phyloP scores from a whole-genome alignment of 2,113 vertebrate species.

The Zosterops hypoxanthus region DNA sequence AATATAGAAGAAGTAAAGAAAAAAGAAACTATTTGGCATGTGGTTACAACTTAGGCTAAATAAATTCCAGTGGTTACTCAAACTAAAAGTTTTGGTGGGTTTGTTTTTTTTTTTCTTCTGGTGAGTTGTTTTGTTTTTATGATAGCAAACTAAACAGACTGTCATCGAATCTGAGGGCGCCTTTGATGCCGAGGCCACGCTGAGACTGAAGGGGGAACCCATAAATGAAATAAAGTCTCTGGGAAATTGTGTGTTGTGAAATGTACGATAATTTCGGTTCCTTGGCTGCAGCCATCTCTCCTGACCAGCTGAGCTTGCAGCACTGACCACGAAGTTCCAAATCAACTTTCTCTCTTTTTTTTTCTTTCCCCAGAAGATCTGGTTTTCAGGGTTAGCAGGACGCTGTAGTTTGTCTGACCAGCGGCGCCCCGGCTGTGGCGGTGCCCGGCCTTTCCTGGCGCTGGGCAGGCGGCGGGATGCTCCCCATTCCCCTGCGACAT shows the following conservation, averaged over 20 bases:
- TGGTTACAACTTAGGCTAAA: slow-evolving; percentile 13
- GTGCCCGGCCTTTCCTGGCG: background rate
- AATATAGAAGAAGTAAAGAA: slow-evolving; percentile 45
- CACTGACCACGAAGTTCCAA: background rate
- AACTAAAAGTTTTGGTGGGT: background rate
- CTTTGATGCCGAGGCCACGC: background rate
- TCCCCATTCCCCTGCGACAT: background rate
- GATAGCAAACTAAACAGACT: background rate
- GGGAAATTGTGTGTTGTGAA: background rate
- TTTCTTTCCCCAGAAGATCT: background rate
- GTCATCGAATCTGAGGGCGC: background rate
- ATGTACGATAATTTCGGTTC: background rate
- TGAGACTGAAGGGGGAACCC: background rate
- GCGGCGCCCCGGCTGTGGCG: background rate
- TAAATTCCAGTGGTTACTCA: slow-evolving; percentile 40
- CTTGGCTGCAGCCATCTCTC: background rate
- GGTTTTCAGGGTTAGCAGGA: background rate
- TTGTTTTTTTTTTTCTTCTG: background rate
- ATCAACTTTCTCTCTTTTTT: too few species aligned
- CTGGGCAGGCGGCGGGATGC: background rate
- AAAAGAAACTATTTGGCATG: slow-evolving; percentile 29
- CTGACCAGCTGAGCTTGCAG: background rate
- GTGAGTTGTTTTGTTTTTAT: background rate
- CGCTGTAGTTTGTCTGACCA: background rate
- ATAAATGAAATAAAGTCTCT: background rate